Conservation (phyloP, 1,140 invertebrate genomes). For the Sinella curviseta region DNA sequence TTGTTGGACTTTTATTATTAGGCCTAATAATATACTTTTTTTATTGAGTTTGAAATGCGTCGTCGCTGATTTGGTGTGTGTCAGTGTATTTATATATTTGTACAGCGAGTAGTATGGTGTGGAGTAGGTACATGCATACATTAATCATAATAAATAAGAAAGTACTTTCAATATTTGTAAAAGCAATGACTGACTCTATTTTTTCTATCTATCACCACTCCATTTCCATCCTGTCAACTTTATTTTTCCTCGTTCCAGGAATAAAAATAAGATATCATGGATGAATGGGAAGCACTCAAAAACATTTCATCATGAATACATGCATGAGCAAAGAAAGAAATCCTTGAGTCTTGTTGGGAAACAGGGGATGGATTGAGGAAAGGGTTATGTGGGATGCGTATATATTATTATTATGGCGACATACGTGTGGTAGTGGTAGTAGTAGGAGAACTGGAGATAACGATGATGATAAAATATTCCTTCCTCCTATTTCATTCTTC, state of each 20-base stretch:
- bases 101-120: too few relatives aligned
- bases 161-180: neutral
- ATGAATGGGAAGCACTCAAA: neutral
- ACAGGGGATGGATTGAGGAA: neutral
- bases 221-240: neutral
- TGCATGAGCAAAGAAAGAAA: neutral
- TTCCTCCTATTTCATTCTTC: too few relatives aligned
- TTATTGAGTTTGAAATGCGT: neutral
- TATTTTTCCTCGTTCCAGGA: neutral
- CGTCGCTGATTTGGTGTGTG: too few relatives aligned
- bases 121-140: neutral
- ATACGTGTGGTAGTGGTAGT: too few relatives aligned
- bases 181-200: neutral
- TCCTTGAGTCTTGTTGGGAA: neutral
- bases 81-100: too few relatives aligned
- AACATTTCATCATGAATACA: conserved; percentile 9
- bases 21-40: too few relatives aligned
- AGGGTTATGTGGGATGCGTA: neutral
- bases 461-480: too few relatives aligned
- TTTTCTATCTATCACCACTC: neutral
- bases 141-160: neutral
- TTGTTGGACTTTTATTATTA: too few relatives aligned
- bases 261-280: neutral
- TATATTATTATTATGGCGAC: neutral
- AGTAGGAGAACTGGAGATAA: too few relatives aligned